These are phyloP conservation scores for Microtus ochrogaster DNA, from an alignment of 2,113 vertebrate genomes.

Conservation along the genomic window DNA sequence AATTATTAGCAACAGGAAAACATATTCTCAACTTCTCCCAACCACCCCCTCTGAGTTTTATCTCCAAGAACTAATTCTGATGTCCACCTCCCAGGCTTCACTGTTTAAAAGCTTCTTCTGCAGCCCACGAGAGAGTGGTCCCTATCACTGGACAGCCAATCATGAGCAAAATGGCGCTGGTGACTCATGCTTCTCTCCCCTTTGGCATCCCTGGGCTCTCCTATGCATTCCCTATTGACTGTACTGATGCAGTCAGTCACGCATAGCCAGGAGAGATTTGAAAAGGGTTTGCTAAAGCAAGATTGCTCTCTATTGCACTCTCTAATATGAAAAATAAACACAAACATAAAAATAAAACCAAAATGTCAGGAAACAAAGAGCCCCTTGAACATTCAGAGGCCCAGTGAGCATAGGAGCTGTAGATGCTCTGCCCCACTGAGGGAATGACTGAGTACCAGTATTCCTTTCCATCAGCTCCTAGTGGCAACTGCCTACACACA, in stretches of 20 bases:
- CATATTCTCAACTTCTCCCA: neutral
- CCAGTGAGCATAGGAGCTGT: neutral
- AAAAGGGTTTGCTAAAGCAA: neutral
- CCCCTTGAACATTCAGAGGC: neutral
- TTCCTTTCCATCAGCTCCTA: neutral
- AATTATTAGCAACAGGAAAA: neutral
- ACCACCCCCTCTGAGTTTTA: neutral
- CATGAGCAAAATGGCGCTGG: rapidly evolving
- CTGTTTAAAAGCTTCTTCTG: neutral
- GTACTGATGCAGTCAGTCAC: neutral
- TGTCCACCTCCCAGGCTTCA: neutral
- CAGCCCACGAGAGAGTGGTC: neutral
- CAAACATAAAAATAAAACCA: neutral
- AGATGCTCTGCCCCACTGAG: neutral
- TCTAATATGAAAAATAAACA: neutral
- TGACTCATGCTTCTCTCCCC: neutral
- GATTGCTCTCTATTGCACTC: neutral
- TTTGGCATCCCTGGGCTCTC: no score
- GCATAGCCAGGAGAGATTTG: neutral
- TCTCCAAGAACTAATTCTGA: neutral
- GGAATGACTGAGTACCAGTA: neutral
- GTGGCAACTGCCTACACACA: neutral
- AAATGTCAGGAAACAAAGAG: neutral
- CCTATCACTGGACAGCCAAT: neutral
- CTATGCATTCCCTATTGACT: neutral